Base-by-base conservation (phyloP, 2,888 invertebrate genomes). In the Lypha dubia region DNA sequence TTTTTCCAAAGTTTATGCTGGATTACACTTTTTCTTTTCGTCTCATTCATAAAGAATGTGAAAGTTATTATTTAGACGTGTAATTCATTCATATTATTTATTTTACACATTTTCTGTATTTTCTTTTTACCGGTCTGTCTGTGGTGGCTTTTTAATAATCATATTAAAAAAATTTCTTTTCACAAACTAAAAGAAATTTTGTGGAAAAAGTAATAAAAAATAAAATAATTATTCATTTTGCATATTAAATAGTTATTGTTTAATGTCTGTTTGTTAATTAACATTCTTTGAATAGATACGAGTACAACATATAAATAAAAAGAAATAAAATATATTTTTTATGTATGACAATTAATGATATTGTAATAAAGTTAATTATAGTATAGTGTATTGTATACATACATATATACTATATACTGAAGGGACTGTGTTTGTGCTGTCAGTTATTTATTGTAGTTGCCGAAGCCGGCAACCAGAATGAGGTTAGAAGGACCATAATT, bases 11-110 rank as follows among this genome's bases (percentile, higher is more conserved):
- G 3, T 41, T 53, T 60, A 24, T 46, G 24, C 24, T 22, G 15
- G 8, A 22, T 20, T 62, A 17, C 3, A 41, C 15, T 5, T 20
- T 76, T n/a, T 63, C n/a, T 65, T 60, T 9, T 56, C 20, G 53
- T 65, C 15, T 46, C 41, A 24, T 38, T 44, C 20, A 68, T 46
- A 75, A 85, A 84, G 84, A 84, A 84, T 84, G 84, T 84, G 84
- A 84, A 84, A 84, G 84, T 84, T 84, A 80, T 60, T 44, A 67
- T 71, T 71, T 35, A 67, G 7, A 46, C 35, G 60, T n/a, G 60
- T 65, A 60, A 68, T 74, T 56, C 68, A 58, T 74, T 79, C 44
- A 65, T 79, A 49, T 58, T n/a, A 11, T 32, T 49, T 60, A n/a
- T n/a, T 58, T 51, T 22, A 41, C 41, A 58, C 71, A 75, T 20